These are phyloP conservation scores for Junonia oenone DNA, from an alignment of 2,888 invertebrate species.

Conservation along the genomic window DNA sequence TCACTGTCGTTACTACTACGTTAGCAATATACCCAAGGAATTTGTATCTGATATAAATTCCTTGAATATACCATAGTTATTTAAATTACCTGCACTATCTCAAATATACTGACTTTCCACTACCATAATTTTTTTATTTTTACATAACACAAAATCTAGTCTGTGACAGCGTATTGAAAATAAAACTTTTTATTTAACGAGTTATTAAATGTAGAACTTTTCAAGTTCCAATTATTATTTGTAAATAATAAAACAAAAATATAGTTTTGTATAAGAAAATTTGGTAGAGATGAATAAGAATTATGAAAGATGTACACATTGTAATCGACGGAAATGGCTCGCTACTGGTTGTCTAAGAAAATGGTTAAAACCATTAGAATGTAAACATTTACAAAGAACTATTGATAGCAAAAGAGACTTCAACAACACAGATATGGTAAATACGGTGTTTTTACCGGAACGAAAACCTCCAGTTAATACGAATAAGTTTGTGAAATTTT, in stretches of 20 bases:
- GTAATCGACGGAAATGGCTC: slow-evolving; percentile 71
- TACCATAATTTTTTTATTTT: neutral
- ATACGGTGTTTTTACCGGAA: slow-evolving; percentile 62
- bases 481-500: slow-evolving; percentile 70
- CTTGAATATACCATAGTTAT: too few species aligned
- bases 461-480: slow-evolving; percentile 56
- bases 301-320: slow-evolving; percentile 69
- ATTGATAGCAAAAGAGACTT: slow-evolving; percentile 67
- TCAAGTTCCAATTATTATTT: neutral
- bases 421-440: slow-evolving; percentile 62
- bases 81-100: too few species aligned
- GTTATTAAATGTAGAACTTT: neutral
- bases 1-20: too few species aligned
- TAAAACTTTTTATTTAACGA: neutral
- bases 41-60: too few species aligned
- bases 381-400: slow-evolving; percentile 72
- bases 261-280: neutral
- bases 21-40: too few species aligned
- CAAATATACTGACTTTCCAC: too few species aligned
- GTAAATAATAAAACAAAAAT: neutral
- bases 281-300: slow-evolving; percentile 62
- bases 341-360: slow-evolving; percentile 69
- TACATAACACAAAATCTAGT: too few species aligned
- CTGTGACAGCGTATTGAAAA: neutral
- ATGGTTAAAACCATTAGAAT: slow-evolving; percentile 73